phyloP scores from a whole-genome alignment of 2,888 invertebrate genomes.

The Ametastegia equiseti region DNA sequence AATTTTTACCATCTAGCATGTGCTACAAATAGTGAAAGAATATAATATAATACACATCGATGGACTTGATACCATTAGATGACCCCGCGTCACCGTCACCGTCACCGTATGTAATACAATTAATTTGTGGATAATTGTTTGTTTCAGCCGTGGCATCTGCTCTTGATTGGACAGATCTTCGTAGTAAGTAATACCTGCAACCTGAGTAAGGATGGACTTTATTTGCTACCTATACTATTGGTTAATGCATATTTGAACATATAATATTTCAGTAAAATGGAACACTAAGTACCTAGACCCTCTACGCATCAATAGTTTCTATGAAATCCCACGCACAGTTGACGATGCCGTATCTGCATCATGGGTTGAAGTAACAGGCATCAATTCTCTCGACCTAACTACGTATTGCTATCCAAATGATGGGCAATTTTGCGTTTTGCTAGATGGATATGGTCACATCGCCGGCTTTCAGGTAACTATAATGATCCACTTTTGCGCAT shows the following conservation, averaged over 20 bases:
- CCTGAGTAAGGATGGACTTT: too few species aligned
- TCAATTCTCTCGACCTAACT: background rate
- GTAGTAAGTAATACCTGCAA: too few species aligned
- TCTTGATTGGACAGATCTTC: background rate
- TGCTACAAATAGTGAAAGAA: too few species aligned
- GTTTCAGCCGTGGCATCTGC: background rate
- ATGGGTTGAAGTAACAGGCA: background rate
- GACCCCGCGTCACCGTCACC: too few species aligned
- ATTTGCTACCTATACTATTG: background rate
- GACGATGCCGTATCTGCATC: background rate
- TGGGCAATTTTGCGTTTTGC: background rate
- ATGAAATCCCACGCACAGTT: background rate
- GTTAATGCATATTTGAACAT: background rate
- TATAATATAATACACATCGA: too few species aligned
- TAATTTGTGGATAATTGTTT: background rate
- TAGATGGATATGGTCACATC: background rate
- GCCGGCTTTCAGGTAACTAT: slow-evolving; percentile 6
- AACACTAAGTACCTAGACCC: background rate
- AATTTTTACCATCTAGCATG: too few species aligned
- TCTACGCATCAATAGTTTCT: background rate
- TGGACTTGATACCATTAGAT: too few species aligned
- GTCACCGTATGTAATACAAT: too few species aligned
- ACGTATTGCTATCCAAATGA: background rate
- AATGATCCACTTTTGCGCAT: too few species aligned
- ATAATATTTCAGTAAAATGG: slow-evolving; percentile 12